Evolutionary conservation across 2,888 invertebrate genomes (phyloP).

Genomic region (Drosophila ezoana): DNA sequence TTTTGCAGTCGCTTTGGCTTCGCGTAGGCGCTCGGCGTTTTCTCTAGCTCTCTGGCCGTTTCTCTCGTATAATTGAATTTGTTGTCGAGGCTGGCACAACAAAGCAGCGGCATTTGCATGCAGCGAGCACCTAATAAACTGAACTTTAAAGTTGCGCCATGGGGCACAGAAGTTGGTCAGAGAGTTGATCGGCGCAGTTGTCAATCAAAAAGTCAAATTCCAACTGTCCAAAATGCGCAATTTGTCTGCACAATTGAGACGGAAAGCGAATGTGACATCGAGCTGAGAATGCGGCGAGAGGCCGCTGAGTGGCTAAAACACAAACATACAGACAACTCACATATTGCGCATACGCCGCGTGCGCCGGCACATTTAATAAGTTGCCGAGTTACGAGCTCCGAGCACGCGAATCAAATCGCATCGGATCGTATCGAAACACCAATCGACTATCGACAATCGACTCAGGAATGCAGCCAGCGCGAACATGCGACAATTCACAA

Average conservation of each 20-base stretch:
- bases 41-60: constrained; percentile 14
- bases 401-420: constrained; percentile 42
- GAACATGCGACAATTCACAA: constrained; percentile 37
- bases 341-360: constrained; percentile 71
- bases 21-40: constrained; percentile 59
- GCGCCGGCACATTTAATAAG: constrained; percentile 51
- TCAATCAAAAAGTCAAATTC: constrained; percentile 81
- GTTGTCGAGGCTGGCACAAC: constrained; percentile 52
- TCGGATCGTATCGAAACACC: constrained; percentile 20
- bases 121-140: constrained; percentile 53
- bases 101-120: constrained; percentile 46
- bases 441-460: constrained; percentile 14
- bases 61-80: constrained; percentile 62
- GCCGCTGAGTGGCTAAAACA: constrained; percentile 34
- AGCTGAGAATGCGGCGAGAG: constrained; percentile 36
- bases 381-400: constrained; percentile 33
- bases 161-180: constrained; percentile 52
- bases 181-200: constrained; percentile 61
- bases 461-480: constrained; percentile 34
- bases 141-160: constrained; percentile 61
- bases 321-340: constrained; percentile 4
- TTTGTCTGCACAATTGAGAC: constrained; percentile 76
- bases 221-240: constrained; percentile 71
- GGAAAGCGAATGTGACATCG: constrained; percentile 78
- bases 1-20: constrained; percentile 40